Evolutionary conservation across 2,113 vertebrate species (phyloP).

Genomic region (Coracopsis vasa): DNA sequence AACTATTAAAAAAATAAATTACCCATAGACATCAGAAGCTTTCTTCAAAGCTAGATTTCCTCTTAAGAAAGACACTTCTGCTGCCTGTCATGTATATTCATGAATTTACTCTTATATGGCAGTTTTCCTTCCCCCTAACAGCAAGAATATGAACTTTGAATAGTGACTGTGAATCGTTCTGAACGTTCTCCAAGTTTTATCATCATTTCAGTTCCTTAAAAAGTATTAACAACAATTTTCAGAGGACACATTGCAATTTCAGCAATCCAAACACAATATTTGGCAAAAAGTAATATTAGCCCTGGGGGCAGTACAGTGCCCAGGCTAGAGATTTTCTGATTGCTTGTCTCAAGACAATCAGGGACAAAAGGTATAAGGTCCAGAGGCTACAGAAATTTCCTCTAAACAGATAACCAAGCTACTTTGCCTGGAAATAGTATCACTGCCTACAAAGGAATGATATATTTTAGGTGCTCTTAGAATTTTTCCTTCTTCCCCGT

Average conservation of each 20-base stretch:
- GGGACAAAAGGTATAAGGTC: background rate
- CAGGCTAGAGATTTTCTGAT: background rate
- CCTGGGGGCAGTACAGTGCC: fast-evolving
- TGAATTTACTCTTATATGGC: background rate
- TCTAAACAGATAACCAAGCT: background rate
- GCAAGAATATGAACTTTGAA: background rate
- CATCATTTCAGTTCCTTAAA: background rate
- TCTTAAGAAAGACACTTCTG: background rate
- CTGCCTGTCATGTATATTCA: background rate
- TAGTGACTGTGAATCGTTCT: background rate
- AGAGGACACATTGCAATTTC: background rate
- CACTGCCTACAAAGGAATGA: background rate
- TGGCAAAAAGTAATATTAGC: background rate
- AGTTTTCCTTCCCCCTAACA: background rate
- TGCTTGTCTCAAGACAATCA: background rate
- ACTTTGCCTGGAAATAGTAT: background rate
- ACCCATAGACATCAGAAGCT: background rate
- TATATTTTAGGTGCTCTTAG: background rate
- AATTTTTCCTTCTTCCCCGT: background rate
- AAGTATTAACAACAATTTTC: background rate
- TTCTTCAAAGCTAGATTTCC: background rate
- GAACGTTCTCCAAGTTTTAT: background rate
- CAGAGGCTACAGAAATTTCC: background rate
- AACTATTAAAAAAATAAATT: background rate
- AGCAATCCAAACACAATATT: background rate